A percentile compares a stretch with the other conserved stretches of the same genome.
These are phyloP conservation scores for Dipodomys stephensi DNA, from an alignment of 2,113 vertebrate genomes.

Conservation along the genomic window DNA sequence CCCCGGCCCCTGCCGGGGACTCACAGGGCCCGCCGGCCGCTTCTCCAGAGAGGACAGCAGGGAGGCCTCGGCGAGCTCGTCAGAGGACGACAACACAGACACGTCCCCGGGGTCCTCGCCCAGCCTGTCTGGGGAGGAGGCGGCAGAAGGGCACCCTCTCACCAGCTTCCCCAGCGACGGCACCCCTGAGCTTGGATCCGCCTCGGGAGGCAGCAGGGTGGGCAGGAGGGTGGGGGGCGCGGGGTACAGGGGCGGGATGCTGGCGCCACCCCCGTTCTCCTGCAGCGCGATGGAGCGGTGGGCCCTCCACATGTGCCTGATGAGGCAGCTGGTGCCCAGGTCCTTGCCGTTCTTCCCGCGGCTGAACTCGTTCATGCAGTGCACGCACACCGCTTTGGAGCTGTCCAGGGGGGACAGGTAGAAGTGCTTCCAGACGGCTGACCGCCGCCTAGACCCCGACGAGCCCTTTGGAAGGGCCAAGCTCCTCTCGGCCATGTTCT, in stretches of 20 bases:
- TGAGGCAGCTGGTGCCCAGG: constrained; percentile 97
- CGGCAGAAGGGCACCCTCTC: constrained; percentile 86
- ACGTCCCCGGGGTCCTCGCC: constrained; percentile 88
- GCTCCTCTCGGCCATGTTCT: constrained; percentile 87
- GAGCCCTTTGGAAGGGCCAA: constrained; percentile 90
- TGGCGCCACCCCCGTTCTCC: constrained; percentile 93
- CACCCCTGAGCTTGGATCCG: constrained; percentile 83
- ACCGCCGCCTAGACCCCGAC: constrained; percentile 93
- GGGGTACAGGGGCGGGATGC: constrained; percentile 93
- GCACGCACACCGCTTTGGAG: constrained; percentile 98
- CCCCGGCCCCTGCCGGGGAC: constrained; percentile 82
- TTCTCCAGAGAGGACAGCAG: constrained; percentile 89
- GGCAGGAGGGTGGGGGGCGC: constrained; percentile 92
- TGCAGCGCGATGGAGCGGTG: constrained; percentile 97
- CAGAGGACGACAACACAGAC: constrained; percentile 83
- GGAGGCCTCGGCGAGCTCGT: constrained; percentile 87
- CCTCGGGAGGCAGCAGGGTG: constrained; percentile 87
- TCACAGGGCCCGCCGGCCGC: constrained; percentile 83
- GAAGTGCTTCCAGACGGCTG: constrained; percentile 99
- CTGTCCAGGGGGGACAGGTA: constrained; percentile 96
- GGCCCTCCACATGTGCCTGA: constrained; percentile 98
- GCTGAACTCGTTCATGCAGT: constrained; percentile 99
- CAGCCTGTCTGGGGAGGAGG: constrained; percentile 88
- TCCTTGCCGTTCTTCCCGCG: constrained; percentile 98
- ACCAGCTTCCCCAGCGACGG: constrained; percentile 91